Percentiles rank a stretch among this genome's conserved stretches.
Evolutionary conservation across 2,113 vertebrate genomes (phyloP).

Genomic region (Ictidomys tridecemlineatus): DNA sequence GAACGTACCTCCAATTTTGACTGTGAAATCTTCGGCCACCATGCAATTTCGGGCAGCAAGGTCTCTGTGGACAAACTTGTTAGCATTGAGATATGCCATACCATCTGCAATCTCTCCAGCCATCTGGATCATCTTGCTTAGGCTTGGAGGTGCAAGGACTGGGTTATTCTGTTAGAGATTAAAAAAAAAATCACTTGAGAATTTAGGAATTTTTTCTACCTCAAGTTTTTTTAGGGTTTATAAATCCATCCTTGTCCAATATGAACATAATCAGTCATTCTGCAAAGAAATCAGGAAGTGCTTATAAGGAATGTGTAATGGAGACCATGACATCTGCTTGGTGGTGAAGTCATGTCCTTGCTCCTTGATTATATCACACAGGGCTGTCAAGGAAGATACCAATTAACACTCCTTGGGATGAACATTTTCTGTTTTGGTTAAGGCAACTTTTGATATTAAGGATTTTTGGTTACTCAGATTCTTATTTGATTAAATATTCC

Average conservation of each 20-base stretch:
- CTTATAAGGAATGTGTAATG: not conserved
- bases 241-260: not conserved
- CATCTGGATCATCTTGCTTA: constrained; percentile 99
- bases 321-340: not conserved
- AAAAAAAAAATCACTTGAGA: not conserved
- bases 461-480: not conserved
- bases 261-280: not conserved
- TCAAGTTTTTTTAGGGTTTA: not conserved
- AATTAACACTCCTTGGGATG: not conserved
- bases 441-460: not conserved
- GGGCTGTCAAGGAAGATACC: not conserved
- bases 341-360: not conserved
- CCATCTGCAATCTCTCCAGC: constrained; percentile 98
- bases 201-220: not conserved
- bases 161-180: constrained; percentile 90
- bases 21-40: constrained; percentile 98
- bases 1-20: constrained; percentile 97
- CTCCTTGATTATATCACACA: not conserved
- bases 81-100: constrained; percentile 99
- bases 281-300: not conserved
- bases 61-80: constrained; percentile 99
- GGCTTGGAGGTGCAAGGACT: constrained; percentile 92
- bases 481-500: not conserved
- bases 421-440: not conserved
- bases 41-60: constrained; percentile 99